A percentile compares a stretch with the other conserved stretches of the same genome.
phyloP scores from a whole-genome alignment of 2,113 vertebrate genomes.

The Hirundichthys speculiger region DNA sequence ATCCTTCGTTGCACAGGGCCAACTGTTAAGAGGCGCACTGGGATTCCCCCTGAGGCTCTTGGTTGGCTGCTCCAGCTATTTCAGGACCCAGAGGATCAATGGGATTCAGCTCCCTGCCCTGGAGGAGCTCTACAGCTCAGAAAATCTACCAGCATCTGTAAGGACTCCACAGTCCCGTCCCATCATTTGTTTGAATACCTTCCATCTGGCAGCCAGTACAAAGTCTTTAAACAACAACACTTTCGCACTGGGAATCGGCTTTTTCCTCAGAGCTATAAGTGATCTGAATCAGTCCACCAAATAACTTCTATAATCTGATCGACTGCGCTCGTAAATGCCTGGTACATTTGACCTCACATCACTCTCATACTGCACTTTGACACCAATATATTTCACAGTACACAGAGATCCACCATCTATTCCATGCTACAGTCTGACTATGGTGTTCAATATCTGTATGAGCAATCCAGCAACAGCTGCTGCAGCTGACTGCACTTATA shows the following conservation, averaged over 20 bases:
- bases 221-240: background rate
- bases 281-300: background rate
- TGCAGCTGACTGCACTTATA: too few relatives aligned
- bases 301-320: background rate
- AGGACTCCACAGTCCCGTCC: background rate
- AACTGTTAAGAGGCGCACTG: background rate
- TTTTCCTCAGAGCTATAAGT: background rate
- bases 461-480: too few relatives aligned
- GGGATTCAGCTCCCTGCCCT: background rate
- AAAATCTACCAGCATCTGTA: constrained; percentile 5
- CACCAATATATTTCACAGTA: background rate
- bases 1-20: background rate
- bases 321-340: constrained; percentile 1
- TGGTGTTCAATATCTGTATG: background rate
- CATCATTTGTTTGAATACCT: constrained; percentile 9
- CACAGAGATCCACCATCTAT: background rate
- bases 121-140: background rate
- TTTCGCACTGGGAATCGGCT: background rate
- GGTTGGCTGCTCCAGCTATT: background rate
- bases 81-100: background rate
- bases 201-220: background rate
- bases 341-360: background rate
- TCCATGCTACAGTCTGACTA: too few relatives aligned
- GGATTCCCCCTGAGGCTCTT: background rate
- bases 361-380: background rate